phyloP scores from a whole-genome alignment of 2,888 invertebrate genomes.

The Drosophila nr. medialis region DNA sequence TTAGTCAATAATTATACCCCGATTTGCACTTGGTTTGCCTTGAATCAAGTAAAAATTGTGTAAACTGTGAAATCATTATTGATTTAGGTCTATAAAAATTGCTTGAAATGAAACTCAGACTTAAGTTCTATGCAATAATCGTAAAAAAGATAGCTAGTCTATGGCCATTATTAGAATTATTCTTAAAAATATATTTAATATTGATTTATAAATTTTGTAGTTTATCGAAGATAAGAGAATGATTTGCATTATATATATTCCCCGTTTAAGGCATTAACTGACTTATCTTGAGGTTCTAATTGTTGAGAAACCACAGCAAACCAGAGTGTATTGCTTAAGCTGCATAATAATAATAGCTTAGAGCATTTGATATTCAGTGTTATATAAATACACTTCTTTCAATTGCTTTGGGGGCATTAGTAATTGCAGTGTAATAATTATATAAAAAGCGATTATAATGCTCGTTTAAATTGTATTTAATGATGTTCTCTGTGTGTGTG shows the following conservation, averaged over 20 bases:
- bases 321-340: neutral
- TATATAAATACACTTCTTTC: neutral
- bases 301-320: neutral
- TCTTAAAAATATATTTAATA: no score
- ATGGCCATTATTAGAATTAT: no score
- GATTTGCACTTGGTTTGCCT: neutral
- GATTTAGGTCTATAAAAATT: neutral
- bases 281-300: neutral
- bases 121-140: no score
- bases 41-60: neutral
- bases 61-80: neutral
- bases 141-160: no score
- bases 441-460: constrained; percentile 36
- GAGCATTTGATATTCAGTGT: neutral
- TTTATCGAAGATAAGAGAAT: no score
- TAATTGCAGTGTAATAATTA: constrained; percentile 14
- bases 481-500: constrained; percentile 11
- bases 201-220: no score
- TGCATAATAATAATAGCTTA: neutral
- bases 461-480: constrained; percentile 27
- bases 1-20: neutral
- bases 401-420: constrained; percentile 11
- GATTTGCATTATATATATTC: neutral
- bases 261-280: neutral
- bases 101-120: neutral